These are phyloP conservation scores for Bubalus kerabau DNA, from an alignment of 2,113 vertebrate species.

Conservation along the genomic window DNA sequence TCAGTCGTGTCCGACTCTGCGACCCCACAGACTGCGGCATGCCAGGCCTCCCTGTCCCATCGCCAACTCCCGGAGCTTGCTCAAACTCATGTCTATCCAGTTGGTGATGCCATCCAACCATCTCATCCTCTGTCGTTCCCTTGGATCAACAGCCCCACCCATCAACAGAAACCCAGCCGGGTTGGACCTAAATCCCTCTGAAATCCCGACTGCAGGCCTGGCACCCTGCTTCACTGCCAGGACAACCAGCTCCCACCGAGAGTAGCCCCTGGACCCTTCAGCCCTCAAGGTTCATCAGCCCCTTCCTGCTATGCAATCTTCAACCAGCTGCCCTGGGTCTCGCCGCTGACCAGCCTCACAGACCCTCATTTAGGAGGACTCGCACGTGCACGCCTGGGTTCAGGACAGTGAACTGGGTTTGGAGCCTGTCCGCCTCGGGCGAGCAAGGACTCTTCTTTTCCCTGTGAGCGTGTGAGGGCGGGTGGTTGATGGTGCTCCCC, in stretches of 20 bases:
- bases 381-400: fast-evolving
- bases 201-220: not conserved
- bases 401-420: fast-evolving
- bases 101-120: not conserved
- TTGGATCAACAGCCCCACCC: not conserved
- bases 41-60: not conserved
- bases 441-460: not conserved
- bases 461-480: fast-evolving
- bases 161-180: not conserved
- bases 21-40: fast-evolving
- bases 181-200: not conserved
- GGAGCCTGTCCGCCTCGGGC: fast-evolving
- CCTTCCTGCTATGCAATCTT: not conserved
- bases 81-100: not conserved
- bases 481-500: fast-evolving
- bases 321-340: not conserved
- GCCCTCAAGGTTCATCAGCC: not conserved
- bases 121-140: not conserved
- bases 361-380: not conserved
- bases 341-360: fast-evolving
- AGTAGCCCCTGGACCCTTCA: not conserved
- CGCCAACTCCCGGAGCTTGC: not conserved
- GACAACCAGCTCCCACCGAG: not conserved
- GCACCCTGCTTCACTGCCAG: fast-evolving
- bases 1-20: not conserved